These are phyloP conservation scores for Oreochromis tanganicae DNA, from an alignment of 2,113 vertebrate species.

Conservation along the genomic window DNA sequence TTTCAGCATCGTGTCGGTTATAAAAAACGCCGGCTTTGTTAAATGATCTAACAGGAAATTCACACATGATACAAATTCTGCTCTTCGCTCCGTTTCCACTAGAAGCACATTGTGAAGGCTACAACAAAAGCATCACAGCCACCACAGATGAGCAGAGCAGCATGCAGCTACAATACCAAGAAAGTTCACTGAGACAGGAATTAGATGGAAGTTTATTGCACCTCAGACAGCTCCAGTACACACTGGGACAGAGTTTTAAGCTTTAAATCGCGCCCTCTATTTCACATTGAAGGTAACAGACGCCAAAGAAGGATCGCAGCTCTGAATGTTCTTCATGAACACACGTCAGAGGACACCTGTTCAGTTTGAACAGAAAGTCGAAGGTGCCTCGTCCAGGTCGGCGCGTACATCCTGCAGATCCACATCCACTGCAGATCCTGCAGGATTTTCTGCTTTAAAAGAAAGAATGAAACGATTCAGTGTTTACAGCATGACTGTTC, in stretches of 20 bases:
- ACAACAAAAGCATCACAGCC: not conserved
- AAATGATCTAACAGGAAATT: not conserved
- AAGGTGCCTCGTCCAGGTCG: not conserved
- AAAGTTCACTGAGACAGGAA: not conserved
- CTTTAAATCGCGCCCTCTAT: not conserved
- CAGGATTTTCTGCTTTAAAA: not conserved
- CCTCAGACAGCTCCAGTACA: not conserved
- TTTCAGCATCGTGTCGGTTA: not conserved
- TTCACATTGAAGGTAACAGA: not conserved
- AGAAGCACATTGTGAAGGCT: not conserved
- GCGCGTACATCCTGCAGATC: not conserved
- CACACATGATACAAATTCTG: not conserved
- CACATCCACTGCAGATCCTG: not conserved
- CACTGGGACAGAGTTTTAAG: not conserved
- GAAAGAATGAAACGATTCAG: not conserved
- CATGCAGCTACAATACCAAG: not conserved
- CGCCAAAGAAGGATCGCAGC: not conserved
- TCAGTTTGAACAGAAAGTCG: not conserved
- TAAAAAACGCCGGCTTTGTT: not conserved
- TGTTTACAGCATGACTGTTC: not conserved
- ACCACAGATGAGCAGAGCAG: not conserved
- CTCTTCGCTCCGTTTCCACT: not conserved
- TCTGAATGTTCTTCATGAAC: not conserved
- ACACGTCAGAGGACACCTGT: not conserved
- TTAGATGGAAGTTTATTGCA: not conserved